Evolutionary conservation across 2,888 invertebrate genomes (phyloP), one percentile per base, ranked within the genome.

Genomic region (Erynnis tages): DNA sequence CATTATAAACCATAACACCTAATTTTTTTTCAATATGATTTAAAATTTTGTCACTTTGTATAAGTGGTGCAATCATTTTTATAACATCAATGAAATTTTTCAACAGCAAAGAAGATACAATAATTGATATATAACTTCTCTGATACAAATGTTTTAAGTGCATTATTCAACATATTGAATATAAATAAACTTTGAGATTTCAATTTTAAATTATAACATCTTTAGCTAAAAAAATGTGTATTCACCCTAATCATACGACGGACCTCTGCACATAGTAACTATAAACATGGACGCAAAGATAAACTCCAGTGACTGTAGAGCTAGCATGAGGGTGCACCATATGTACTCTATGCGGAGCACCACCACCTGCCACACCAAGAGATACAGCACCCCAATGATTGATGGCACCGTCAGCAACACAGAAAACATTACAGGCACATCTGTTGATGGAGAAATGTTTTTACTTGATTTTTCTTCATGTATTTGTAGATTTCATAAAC

Each of bases 291-390:
- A 91, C 54, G 96, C 96, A 81, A 96, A 96, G 57, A 96, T 82
- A 63, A 97, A 92, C 89, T 98, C 96, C 21, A 95, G 87, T 30
- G 91, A 90, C 76, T 97, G 94, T 65, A 98, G 91, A 49, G 92
- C 91, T 56, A 98, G 86, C 91, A 97, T 96, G 69, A 98, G 94
- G 60, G 94, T 93, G 79, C 96, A 95, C 76, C 97, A 92, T 69
- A 98, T 96, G 66, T 95, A 93, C 87, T 98, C 98, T 66, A 97
- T 92, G 69, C 95, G 91, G 54, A 98, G 92, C 47, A 96, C 94
- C 73, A 95, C 95, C 44, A 94, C 94, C 91, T 98, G 98, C 93
- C 95, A 95, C 56, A 93, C 85, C 61, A 98, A 91, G 62, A 97
- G 92, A 83, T 97, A 98, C 16, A 96, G 78, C n/a, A 96, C 94